These are phyloP conservation scores for Aythya fuligula DNA, from an alignment of 2,797 vertebrate species.

Conservation along the genomic window DNA sequence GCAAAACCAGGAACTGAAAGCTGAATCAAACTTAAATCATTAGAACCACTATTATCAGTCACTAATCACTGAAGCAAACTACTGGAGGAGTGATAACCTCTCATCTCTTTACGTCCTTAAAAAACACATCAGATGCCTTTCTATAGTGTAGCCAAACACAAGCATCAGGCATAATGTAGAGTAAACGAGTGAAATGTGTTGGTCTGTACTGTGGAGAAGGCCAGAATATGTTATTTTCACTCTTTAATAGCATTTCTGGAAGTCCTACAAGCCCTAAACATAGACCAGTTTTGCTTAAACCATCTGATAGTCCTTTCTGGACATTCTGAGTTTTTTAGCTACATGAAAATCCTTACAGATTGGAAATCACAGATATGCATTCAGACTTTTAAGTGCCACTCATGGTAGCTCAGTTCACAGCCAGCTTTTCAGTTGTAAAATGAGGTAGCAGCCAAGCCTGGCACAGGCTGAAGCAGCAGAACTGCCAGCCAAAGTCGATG, in stretches of 20 bases:
- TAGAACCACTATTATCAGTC: neutral
- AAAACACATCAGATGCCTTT: neutral
- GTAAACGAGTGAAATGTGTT: neutral
- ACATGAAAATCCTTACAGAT: neutral
- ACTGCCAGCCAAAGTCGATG: neutral
- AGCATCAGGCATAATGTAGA: neutral
- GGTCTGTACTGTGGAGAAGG: neutral
- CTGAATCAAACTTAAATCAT: neutral
- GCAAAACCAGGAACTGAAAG: neutral
- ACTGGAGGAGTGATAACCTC: neutral
- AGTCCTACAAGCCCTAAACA: neutral
- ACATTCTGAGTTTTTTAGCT: neutral
- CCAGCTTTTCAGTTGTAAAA: neutral
- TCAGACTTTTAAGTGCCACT: neutral
- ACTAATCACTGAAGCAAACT: neutral
- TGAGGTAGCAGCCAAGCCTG: neutral
- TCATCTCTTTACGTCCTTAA: neutral
- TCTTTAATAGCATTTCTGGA: neutral
- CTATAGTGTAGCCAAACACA: accelerated
- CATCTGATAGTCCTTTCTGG: neutral
- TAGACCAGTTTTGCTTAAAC: neutral
- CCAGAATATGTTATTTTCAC: neutral
- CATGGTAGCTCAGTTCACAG: neutral
- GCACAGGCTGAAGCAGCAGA: neutral
- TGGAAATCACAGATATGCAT: neutral